phyloP scores from a whole-genome alignment of 1,140 invertebrate species.

The Theocolax elegans region DNA sequence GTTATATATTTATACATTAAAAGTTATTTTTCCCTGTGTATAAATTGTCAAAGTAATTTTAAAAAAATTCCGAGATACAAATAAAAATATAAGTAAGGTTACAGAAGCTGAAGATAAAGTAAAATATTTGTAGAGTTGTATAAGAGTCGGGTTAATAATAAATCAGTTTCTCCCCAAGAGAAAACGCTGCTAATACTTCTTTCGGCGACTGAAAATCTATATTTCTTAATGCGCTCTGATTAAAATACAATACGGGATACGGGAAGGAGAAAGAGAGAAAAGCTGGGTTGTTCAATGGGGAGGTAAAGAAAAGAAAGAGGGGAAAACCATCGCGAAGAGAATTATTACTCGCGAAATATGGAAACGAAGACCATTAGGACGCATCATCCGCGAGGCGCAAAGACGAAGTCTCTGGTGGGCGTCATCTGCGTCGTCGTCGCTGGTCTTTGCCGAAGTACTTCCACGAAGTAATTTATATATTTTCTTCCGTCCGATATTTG shows the following conservation, averaged over 20 bases:
- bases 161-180: background rate
- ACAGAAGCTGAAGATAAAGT: no score
- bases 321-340: constrained; percentile 17
- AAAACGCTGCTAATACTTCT: no score
- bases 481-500: constrained; percentile 66
- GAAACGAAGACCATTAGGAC: constrained; percentile 37
- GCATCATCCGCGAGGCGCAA: constrained; percentile 23
- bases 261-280: background rate
- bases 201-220: no score
- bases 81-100: no score
- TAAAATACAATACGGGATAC: background rate
- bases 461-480: constrained; percentile 66
- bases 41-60: no score
- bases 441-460: constrained; percentile 45
- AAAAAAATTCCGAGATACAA: no score
- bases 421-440: constrained; percentile 36
- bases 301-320: background rate
- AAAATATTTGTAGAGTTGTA: background rate
- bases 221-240: background rate
- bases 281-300: background rate
- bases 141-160: background rate
- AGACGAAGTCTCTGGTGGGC: constrained; percentile 5
- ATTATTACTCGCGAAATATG: constrained; percentile 36
- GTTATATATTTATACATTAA: no score
- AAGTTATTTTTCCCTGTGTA: no score